Base-by-base conservation (phyloP, 2,797 vertebrate genomes). In the Erethizon dorsatum region DNA sequence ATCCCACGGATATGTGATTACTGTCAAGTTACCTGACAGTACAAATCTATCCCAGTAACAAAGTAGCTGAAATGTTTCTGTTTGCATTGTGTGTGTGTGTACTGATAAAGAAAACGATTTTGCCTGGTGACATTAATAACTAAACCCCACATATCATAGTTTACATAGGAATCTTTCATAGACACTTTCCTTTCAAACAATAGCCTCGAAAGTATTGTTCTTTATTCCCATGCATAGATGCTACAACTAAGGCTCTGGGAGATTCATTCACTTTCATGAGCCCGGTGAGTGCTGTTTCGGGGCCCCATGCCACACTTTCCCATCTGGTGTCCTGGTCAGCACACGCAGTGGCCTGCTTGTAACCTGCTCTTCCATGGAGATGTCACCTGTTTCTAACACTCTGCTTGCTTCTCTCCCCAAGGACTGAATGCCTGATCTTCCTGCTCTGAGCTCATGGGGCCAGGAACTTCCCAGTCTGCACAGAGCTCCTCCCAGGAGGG, bases 391-490 rank as follows among this genome's bases (percentile, higher is more conserved):
- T 47, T 75, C 37, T 24, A 71, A 54, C 37, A 28, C 41, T 79
- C 41, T 52, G 33, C 17, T 86, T 52, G 33, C 17, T 86, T 8
- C 75, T 54, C 57, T 33, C 33, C 65, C 28, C 41, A 47, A 41
- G 52, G 77, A 82, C 61, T 56, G 37, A 88, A 79, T 52, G 57
- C 17, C 91, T 86, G 91, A 86, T 69, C 75, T 87, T 41, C 26
- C 18, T 47, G 31, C 14, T 54, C 15, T 93, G 33, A 54, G 4
- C 50, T 85, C 83, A 10, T 56, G 77, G 24, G 85, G 78, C 78
- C 63, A 73, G 52, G 88, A 80, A 28, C 10, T 91, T 91, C 89
- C 75, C 86, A 28, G 47, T 83, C 63, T 91, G 90, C 59, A 77
- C 71, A 91, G 61, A 82, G 31, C 47, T 75, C 69, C 41, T 26